Evolutionary conservation across 2,888 invertebrate genomes (phyloP).

Genomic region (Tipula confusa): DNA sequence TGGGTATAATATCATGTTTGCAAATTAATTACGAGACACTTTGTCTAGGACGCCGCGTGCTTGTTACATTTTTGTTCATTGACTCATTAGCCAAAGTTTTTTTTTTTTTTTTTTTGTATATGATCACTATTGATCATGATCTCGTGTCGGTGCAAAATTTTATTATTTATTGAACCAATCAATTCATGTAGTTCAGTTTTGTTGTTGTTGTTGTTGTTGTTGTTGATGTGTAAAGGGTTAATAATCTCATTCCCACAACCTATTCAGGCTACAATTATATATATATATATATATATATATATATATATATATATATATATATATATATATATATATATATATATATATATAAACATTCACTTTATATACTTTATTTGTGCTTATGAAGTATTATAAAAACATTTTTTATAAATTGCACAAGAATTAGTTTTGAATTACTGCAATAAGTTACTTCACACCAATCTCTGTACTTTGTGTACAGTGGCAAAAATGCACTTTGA

Average conservation of each 20-base stretch:
- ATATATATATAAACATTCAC: neutral
- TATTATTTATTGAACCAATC: neutral
- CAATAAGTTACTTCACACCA: neutral
- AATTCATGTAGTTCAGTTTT: neutral
- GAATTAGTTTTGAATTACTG: neutral
- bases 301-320: no score
- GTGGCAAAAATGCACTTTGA: no score
- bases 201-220: no score
- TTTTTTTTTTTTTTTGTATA: no score
- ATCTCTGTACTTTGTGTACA: no score
- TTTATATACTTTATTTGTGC: neutral
- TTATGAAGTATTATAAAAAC: neutral
- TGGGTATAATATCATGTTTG: neutral
- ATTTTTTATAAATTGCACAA: neutral
- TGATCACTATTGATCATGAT: neutral
- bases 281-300: no score
- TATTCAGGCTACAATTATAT: neutral
- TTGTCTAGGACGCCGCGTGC: slow-evolving; percentile 3
- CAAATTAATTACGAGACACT: slow-evolving; percentile 13
- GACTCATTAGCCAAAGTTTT: neutral
- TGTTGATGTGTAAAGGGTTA: slow-evolving; percentile 7
- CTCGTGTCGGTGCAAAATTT: neutral
- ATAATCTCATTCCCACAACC: neutral
- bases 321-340: no score
- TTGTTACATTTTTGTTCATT: neutral